Base-by-base conservation (phyloP, 1,140 invertebrate genomes). In the Planococcus citri region DNA sequence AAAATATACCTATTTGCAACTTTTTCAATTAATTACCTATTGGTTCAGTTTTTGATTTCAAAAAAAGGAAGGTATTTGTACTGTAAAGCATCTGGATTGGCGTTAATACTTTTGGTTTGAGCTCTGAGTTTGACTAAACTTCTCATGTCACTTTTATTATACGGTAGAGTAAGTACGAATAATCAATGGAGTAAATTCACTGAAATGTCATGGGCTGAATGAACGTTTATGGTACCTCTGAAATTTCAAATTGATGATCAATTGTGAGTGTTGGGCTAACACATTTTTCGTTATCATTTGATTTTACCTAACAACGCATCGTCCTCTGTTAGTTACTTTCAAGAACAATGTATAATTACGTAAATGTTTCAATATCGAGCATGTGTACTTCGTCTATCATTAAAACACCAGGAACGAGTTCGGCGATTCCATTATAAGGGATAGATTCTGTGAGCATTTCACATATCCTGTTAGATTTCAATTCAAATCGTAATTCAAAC, bases 331-430 rank as follows among this genome's bases (percentile, higher is more conserved):
- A 3, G 97, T 99, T 89, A 33, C 93, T 96, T 80, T 99, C 97
- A 6, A 99, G 80, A 0, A 96, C 97, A 73, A 95, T 86, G 77
- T 99, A 95, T 9, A 99, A 82, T 79, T 98, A 99, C 0, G 97
- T 99, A 76, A 99, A 99, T 69, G 96, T 99, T 82, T 99, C 97
- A 75, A 99, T 92, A 77, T 99, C 97, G 38, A 99, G 80, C 97
- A 99, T 99, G 76, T 98, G 95, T 6, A 99, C 95, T 82, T 99
- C 97, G 79, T 99, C 97, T 74, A 99, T 95, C 76, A 99, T 99
- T 17, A 99, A 81, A 4, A 99, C 97, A 69, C 97, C 97, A 14
- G 97, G 97, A 8, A 99, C 95, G 41, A 99, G 80, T 80, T 99
- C 97, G 0, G 97, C 97, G 70, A 97, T 96, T 69, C 97, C 97